Evolutionary conservation across 2,888 invertebrate genomes (phyloP).

Genomic region (Sisyra nigra): DNA sequence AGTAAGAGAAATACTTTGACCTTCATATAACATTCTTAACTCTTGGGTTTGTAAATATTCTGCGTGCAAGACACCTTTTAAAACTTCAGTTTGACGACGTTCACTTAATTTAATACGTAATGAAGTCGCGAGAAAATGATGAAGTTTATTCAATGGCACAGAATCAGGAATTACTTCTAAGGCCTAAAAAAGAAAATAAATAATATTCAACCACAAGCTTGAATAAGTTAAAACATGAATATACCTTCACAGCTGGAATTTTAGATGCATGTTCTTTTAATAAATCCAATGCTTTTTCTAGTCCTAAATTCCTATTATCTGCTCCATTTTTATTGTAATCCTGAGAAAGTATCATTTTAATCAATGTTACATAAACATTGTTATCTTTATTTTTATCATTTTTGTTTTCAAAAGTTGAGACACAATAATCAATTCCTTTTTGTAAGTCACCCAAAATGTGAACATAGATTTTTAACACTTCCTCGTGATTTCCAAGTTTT

Average conservation of each 20-base stretch:
- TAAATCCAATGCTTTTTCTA: constrained; percentile 62
- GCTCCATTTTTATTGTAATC: constrained; percentile 23
- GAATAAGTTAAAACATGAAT: constrained; percentile 8
- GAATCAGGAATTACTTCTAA: constrained; percentile 65
- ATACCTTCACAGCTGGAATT: constrained; percentile 66
- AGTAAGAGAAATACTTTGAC: constrained; percentile 66
- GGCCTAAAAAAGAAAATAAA: constrained; percentile 29
- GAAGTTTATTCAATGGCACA: constrained; percentile 59
- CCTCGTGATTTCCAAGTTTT: constrained; percentile 77
- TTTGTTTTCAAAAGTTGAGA: constrained; percentile 26
- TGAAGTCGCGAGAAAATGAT: constrained; percentile 64
- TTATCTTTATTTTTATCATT: constrained; percentile 12
- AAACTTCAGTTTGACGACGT: constrained; percentile 57
- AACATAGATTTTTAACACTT: constrained; percentile 84
- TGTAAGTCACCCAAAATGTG: constrained; percentile 70
- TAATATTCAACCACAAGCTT: neutral
- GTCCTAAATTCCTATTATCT: constrained; percentile 53
- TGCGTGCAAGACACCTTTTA: constrained; percentile 69
- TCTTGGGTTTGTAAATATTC: constrained; percentile 77
- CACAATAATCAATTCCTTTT: constrained; percentile 75
- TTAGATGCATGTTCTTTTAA: constrained; percentile 70
- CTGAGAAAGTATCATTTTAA: constrained; percentile 25
- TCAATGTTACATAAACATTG: constrained; percentile 22
- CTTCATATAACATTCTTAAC: constrained; percentile 62
- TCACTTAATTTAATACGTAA: constrained; percentile 56